These are phyloP conservation scores for Cyanocitta stelleri DNA, from an alignment of 2,113 vertebrate species.

Conservation along the genomic window DNA sequence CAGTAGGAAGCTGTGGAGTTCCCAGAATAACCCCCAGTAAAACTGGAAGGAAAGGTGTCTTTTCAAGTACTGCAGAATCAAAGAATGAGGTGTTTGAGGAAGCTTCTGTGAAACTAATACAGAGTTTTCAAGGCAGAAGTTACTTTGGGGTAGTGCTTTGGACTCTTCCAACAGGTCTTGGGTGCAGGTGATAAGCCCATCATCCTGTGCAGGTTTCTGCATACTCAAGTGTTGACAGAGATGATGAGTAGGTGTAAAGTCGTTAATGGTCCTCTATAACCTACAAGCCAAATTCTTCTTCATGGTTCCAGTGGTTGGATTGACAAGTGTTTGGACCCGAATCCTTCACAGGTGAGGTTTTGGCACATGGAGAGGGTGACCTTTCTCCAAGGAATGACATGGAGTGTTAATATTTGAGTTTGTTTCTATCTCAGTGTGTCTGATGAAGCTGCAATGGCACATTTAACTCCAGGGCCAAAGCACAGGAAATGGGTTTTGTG, in stretches of 20 bases:
- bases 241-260: background rate
- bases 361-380: background rate
- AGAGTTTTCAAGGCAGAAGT: background rate
- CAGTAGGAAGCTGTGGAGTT: background rate
- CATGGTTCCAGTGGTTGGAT: background rate
- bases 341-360: background rate
- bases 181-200: background rate
- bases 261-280: background rate
- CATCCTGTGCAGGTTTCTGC: background rate
- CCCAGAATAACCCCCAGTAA: background rate
- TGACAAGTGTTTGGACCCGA: background rate
- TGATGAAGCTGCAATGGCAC: background rate
- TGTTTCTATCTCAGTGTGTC: background rate
- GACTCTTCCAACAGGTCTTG: background rate
- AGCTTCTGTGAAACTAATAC: background rate
- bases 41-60: background rate
- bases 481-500: background rate
- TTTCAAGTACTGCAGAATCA: background rate
- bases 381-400: background rate
- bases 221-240: background rate
- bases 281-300: background rate
- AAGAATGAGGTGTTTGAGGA: background rate
- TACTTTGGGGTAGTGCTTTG: background rate
- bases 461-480: background rate
- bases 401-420: background rate